These are phyloP conservation scores for Echinarachnius parma DNA, from an alignment of 53 echinoderm and acorn worm genomes.

Conservation along the genomic window DNA sequence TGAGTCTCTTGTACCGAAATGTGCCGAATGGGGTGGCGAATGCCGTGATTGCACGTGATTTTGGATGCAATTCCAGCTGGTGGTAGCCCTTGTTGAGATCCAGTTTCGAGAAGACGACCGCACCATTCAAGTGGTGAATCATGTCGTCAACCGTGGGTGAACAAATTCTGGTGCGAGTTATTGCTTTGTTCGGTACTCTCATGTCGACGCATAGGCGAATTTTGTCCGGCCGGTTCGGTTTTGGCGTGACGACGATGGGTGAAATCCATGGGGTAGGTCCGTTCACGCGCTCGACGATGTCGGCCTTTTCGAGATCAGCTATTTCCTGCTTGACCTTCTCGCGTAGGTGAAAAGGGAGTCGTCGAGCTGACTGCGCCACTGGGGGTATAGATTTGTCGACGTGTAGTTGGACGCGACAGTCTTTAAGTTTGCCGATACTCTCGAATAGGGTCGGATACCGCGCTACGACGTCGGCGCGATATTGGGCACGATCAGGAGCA, in stretches of 20 bases:
- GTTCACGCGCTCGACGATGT: constrained; percentile 16
- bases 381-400: neutral
- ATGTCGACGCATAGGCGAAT: constrained; percentile 28
- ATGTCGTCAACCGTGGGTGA: constrained; percentile 36
- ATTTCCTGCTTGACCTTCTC: constrained; percentile 29
- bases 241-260: constrained; percentile 20
- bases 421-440: constrained; percentile 20
- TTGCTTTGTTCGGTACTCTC: constrained; percentile 11
- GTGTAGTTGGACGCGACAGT: neutral
- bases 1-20: constrained; percentile 29
- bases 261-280: constrained; percentile 40
- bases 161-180: neutral
- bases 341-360: constrained; percentile 40
- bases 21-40: constrained; percentile 21
- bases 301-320: constrained; percentile 9
- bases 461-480: neutral
- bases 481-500: neutral
- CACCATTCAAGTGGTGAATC: constrained; percentile 32
- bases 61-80: constrained; percentile 2
- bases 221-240: constrained; percentile 1
- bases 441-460: neutral
- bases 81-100: constrained; percentile 47
- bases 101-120: constrained; percentile 30
- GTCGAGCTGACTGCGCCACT: constrained; percentile 29
- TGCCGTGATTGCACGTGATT: constrained; percentile 12